Percentiles rank a stretch among this genome's conserved stretches.
Conservation (phyloP, 2,113 vertebrate genomes). For the Aepyceros melampus region DNA sequence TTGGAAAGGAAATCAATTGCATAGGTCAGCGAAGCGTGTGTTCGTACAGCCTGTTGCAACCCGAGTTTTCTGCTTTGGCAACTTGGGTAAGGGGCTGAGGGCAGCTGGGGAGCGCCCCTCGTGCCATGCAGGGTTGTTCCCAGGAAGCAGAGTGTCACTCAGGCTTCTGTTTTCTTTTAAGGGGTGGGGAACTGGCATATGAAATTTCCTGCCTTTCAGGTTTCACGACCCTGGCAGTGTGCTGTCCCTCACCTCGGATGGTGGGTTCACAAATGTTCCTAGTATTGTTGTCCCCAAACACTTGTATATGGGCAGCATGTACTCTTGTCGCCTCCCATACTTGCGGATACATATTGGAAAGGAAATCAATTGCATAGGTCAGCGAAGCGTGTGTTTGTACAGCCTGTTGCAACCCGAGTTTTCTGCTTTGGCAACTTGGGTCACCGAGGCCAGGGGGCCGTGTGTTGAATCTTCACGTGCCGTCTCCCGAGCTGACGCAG, state of each 20-base stretch:
- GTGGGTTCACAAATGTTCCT: background rate
- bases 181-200: background rate
- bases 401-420: background rate
- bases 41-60: rapidly evolving
- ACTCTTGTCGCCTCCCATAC: background rate
- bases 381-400: rapidly evolving
- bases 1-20: background rate
- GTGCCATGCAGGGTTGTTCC: rapidly evolving
- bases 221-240: no score
- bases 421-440: background rate
- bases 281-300: background rate
- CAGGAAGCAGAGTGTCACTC: background rate
- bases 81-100: no score
- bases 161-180: background rate
- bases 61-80: background rate
- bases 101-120: background rate
- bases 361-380: background rate
- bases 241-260: background rate
- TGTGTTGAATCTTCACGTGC: rapidly evolving
- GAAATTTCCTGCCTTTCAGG: background rate
- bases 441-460: rapidly evolving
- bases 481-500: rapidly evolving
- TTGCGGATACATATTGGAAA: background rate
- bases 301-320: rapidly evolving
- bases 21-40: rapidly evolving